These are phyloP conservation scores for Pantala flavescens DNA, from an alignment of 1,140 invertebrate genomes.

Conservation along the genomic window DNA sequence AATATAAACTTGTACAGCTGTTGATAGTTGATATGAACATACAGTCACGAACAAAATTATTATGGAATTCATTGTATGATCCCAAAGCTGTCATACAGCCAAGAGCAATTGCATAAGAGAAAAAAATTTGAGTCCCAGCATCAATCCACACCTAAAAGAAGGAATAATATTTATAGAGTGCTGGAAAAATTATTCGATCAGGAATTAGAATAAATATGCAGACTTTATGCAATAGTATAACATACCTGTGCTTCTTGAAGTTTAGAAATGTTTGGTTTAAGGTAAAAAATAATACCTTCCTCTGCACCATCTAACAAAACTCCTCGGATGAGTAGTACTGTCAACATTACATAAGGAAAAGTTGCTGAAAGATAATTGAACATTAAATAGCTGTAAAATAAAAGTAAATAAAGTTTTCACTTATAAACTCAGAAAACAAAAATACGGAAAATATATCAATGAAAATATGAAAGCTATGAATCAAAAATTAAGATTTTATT, in stretches of 20 bases:
- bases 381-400: not conserved
- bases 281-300: slow-evolving; percentile 62
- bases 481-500: too few relatives aligned
- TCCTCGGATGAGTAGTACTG: slow-evolving; percentile 52
- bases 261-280: slow-evolving; percentile 60
- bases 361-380: slow-evolving; percentile 25
- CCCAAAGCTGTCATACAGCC: slow-evolving; percentile 38
- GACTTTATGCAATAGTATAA: slow-evolving; percentile 33
- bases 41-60: slow-evolving; percentile 45
- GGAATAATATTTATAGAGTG: not conserved
- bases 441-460: too few relatives aligned
- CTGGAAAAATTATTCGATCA: not conserved
- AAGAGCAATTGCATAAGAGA: slow-evolving; percentile 27
- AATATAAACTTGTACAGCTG: slow-evolving; percentile 59
- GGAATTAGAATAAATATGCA: too few relatives aligned
- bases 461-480: too few relatives aligned
- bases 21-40: slow-evolving; percentile 60
- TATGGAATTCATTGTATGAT: slow-evolving; percentile 38
- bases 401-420: not conserved
- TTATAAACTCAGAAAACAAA: too few relatives aligned
- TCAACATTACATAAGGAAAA: slow-evolving; percentile 67
- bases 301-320: slow-evolving; percentile 58
- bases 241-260: slow-evolving; percentile 33
- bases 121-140: slow-evolving; percentile 54
- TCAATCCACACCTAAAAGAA: slow-evolving; percentile 35